These are phyloP conservation scores for Heliconius nattereri DNA, from an alignment of 1,140 invertebrate genomes.

Conservation along the genomic window DNA sequence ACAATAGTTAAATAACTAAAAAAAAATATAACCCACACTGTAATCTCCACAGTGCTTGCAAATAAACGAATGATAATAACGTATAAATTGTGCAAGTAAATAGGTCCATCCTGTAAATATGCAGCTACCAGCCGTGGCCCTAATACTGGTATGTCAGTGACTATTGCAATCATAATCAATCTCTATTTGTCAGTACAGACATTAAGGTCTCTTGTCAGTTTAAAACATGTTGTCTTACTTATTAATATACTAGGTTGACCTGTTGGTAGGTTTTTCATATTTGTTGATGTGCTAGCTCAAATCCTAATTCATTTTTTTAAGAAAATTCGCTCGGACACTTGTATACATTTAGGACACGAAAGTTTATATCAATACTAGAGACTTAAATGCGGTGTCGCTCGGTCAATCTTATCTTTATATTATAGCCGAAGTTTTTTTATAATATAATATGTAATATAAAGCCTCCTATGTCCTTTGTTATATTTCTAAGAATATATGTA, in stretches of 20 bases:
- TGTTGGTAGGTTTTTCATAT: background rate
- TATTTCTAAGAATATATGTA: too few species aligned
- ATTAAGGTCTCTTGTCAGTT: conserved; percentile 8
- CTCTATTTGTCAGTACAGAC: conserved; percentile 15
- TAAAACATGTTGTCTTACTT: background rate
- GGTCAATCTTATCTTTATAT: too few species aligned
- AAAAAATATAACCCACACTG: background rate
- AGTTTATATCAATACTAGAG: too few species aligned
- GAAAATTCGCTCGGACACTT: too few species aligned
- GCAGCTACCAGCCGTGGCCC: background rate
- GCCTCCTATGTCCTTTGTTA: too few species aligned
- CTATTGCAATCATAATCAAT: conserved; percentile 18
- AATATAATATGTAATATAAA: too few species aligned
- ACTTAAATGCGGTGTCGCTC: too few species aligned
- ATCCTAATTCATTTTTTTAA: too few species aligned
- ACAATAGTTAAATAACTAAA: too few species aligned
- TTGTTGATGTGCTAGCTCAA: too few species aligned
- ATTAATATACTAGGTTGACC: background rate
- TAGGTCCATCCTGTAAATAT: conserved; percentile 13
- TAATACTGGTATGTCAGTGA: conserved; percentile 13
- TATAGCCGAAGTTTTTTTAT: too few species aligned
- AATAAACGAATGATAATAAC: conserved; percentile 9
- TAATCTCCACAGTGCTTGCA: background rate
- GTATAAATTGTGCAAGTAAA: conserved; percentile 7
- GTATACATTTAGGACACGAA: too few species aligned